phyloP scores from a whole-genome alignment of 2,113 vertebrate genomes.

The Bungarus multicinctus region DNA sequence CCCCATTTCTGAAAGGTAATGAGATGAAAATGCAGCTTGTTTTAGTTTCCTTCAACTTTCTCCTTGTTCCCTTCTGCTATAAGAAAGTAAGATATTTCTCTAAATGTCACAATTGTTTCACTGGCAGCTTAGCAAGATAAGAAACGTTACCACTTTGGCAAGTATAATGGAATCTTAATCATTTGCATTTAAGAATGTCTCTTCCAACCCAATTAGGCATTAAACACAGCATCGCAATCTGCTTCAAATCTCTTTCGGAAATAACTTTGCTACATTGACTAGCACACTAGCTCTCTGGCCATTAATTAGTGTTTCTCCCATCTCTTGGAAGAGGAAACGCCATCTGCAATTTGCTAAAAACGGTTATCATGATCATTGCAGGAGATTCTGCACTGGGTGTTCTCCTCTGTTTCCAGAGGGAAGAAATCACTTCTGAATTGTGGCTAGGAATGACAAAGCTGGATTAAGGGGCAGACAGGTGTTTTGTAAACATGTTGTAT shows the following conservation, averaged over 20 bases:
- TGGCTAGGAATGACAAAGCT: not conserved
- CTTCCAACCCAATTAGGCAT: conserved; percentile 38
- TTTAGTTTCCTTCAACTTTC: not conserved
- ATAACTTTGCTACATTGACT: conserved; percentile 40
- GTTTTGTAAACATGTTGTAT: not conserved
- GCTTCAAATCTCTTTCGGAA: conserved; percentile 43
- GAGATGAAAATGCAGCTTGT: not conserved
- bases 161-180: conserved; percentile 20
- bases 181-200: conserved; percentile 29
- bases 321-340: conserved; percentile 59
- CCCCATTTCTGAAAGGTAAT: conserved; percentile 81
- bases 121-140: conserved; percentile 24
- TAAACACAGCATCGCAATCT: conserved; percentile 36
- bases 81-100: not conserved
- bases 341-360: conserved; percentile 30
- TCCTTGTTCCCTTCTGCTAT: not conserved
- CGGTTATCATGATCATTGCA: conserved; percentile 29
- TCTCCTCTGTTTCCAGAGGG: conserved; percentile 26
- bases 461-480: not conserved
- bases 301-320: conserved; percentile 60
- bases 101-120: not conserved
- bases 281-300: conserved; percentile 51
- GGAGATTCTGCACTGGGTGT: not conserved
- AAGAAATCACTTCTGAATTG: conserved; percentile 39
- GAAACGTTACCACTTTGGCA: not conserved